Percentiles rank a stretch among this genome's conserved stretches.
phyloP scores from a whole-genome alignment of 2,113 vertebrate genomes.

The Nothoprocta pentlandii region DNA sequence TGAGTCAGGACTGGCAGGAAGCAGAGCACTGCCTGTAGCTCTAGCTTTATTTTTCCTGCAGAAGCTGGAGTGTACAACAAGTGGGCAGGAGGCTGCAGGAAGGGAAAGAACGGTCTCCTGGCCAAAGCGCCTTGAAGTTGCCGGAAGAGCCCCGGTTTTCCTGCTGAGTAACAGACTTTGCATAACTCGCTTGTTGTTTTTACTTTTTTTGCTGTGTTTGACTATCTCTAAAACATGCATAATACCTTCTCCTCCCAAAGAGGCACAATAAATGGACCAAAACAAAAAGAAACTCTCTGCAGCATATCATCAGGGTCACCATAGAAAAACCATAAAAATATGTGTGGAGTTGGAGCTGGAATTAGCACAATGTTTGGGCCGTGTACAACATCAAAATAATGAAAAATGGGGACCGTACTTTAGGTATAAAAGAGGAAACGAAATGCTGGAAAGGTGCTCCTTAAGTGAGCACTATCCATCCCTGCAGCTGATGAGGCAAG shows the following conservation, averaged over 20 bases:
- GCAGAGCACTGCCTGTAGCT: constrained; percentile 42
- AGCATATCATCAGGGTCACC: not conserved
- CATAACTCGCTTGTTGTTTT: not conserved
- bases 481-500: fast-evolving
- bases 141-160: constrained; percentile 42
- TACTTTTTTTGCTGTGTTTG: not conserved
- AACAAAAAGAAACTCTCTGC: not conserved
- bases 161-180: not conserved
- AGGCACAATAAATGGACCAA: not conserved
- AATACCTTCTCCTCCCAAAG: not conserved
- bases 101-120: not conserved
- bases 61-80: constrained; percentile 43
- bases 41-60: constrained; percentile 44
- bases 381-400: not conserved
- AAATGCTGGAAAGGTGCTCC: not conserved
- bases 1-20: constrained; percentile 71
- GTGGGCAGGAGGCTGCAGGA: constrained; percentile 63
- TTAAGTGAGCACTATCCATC: not conserved
- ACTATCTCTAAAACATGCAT: not conserved
- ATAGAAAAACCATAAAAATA: not conserved
- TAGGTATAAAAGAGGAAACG: not conserved
- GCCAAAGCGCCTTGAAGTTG: constrained; percentile 49
- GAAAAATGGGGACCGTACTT: not conserved
- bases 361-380: not conserved
- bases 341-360: not conserved